Base-by-base conservation (phyloP, 2,113 vertebrate genomes). In the Isichthys henryi region DNA sequence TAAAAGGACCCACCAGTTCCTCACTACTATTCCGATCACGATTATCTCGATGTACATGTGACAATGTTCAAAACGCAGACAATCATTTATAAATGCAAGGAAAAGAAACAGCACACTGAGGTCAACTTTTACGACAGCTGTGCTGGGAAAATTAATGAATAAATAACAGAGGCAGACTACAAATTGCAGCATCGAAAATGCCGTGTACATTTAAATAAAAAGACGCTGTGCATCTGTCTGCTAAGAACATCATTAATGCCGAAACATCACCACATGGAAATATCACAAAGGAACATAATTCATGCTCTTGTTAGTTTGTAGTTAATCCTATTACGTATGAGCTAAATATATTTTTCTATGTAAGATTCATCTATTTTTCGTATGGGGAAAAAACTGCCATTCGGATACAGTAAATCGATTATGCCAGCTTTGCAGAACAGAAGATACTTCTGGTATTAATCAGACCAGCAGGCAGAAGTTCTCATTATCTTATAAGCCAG, bases 361-460 rank as follows among this genome's bases (percentile, higher is more conserved):
- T 23, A n/a, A 62, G 15, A 27, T 88, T 88, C 31, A 70, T 88
- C 58, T 70, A 31, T 74, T 66, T 88, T 62, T 88, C 21, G 53
- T 56, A 2, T 45, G 35, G 4, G 35, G 19, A 8, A 35, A 31
- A 77, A 77, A 39, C 70, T 77, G 70, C 39, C 15, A 53, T 50
- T 88, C 39, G 3, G 52, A 88, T 49, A 49, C 27, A 31, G 8
- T 77, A 49, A 88, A 74, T 49, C 8, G 62, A 88, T 88, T 88
- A 70, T 88, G 3, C 56, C 39, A 8, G 45, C 43, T 58, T 66
- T 80, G 27, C 48, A 31, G 66, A 49, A 88, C 31, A 49, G 10
- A n/a, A 17, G 23, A 88, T 31, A 80, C 15, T 88, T 88, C 17
- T 52, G 48, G 31, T 88, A 80, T 7, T 39, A 39, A 39, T 88